Base-by-base conservation (phyloP, 2,797 vertebrate species). In the Hephaestus fuliginosus region DNA sequence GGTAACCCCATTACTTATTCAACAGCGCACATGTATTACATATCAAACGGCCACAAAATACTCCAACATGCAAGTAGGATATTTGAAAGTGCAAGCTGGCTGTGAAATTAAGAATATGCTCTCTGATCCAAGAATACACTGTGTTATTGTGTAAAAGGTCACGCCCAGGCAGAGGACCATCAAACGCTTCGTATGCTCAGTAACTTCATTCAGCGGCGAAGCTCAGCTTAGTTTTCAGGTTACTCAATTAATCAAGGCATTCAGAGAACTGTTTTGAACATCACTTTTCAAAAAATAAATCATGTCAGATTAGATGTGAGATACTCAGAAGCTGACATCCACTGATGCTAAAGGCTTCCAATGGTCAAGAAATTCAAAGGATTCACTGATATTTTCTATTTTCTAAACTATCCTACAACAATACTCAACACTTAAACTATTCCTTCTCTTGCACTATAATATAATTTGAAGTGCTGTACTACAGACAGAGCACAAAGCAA, bases 1-100 rank as follows among this genome's bases (percentile, higher is more conserved):
- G 81, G 84, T 83, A 86, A 83, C 66, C 55, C 76, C 76, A 91
- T 93, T 89, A 93, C 76, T 92, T 91, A 94, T 94, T 95, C 84
- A 93, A 85, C 89, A 90, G 82, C 44, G 83, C 79, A 89, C 78
- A 86, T 89, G 85, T 80, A 86, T 81, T 76, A 88, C 86, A 91
- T 83, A 87, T 85, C 84, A 91, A 86, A 89, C 49, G 13, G 82
- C 82, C 78, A 85, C 72, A 76, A 90, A 91, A 88, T 85, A 80
- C 67, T 78, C 63, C 14, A 86, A 83, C 82, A 74, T 81, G 78
- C 71, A 79, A 76, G 66, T 7, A 55, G 80, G 61, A 75, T 72
- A 80, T 83, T 22, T 79, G 66, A 87, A 87, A 90, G 88, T 78
- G 70, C 80, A 89, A 82, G 86, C 87, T 83, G 77, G 80, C 83